Evolutionary conservation across 37 sponge, comb jelly and placozoan species (phyloP).

Genomic region (Dysidea cf. avara): DNA sequence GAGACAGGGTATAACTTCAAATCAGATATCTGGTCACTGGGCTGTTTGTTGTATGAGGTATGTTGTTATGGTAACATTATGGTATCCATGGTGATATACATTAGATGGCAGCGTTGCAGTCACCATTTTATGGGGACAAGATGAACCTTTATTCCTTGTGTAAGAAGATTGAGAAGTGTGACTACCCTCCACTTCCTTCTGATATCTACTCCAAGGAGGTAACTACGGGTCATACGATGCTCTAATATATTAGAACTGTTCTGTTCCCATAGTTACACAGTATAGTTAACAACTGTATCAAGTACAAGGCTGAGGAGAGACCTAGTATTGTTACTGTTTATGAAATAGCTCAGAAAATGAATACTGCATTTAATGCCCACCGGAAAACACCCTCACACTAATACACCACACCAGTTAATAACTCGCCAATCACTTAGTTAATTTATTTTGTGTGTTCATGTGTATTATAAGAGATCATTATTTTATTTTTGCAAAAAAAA

Average conservation of each 20-base stretch:
- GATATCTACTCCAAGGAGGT: conserved; percentile 93
- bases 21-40: conserved; percentile 99
- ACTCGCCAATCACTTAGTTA: no score
- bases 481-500: no score
- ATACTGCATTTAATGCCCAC: no score
- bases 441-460: no score
- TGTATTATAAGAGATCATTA: no score
- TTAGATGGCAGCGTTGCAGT: conserved; percentile 95
- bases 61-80: neutral
- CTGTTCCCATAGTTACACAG: no score
- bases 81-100: neutral
- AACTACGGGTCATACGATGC: neutral
- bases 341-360: no score
- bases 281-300: no score
- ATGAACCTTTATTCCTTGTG: conserved; percentile 98
- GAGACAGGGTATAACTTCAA: conserved; percentile 97
- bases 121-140: conserved; percentile 99
- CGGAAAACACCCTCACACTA: no score
- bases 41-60: conserved; percentile 96
- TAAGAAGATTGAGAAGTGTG: conserved; percentile 98
- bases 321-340: no score
- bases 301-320: no score
- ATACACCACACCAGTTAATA: no score
- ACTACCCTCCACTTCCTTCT: conserved; percentile 97
- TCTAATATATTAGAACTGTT: neutral